Percentiles rank a stretch among this genome's conserved stretches.
Evolutionary conservation across 2,797 vertebrate species (phyloP).

Genomic region (Choloepus didactylus): DNA sequence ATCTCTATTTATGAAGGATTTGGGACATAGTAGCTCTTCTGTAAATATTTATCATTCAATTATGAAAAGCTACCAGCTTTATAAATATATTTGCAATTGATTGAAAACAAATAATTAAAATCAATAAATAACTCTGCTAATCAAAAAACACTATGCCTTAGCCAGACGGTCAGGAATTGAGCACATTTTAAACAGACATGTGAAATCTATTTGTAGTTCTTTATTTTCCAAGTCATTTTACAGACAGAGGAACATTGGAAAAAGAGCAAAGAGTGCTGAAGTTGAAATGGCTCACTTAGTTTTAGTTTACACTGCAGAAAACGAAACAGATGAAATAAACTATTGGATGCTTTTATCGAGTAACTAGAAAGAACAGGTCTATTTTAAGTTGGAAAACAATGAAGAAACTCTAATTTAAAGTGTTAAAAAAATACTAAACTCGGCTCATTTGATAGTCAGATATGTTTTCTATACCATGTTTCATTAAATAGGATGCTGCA

Average conservation of each 20-base stretch:
- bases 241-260: neutral
- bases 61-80: constrained; percentile 6
- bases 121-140: constrained; percentile 13
- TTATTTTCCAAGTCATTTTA: constrained; percentile 52
- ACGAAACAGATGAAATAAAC: constrained; percentile 26
- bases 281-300: constrained; percentile 41
- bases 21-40: neutral
- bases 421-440: neutral
- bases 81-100: neutral
- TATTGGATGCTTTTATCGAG: constrained; percentile 2
- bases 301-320: constrained; percentile 52
- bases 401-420: neutral
- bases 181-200: constrained; percentile 44
- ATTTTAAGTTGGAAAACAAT: neutral
- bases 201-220: constrained; percentile 49
- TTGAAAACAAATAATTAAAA: neutral
- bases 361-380: neutral
- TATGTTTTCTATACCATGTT: neutral
- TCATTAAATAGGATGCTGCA: neutral
- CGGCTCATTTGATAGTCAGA: neutral
- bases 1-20: neutral
- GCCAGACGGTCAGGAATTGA: constrained; percentile 47
- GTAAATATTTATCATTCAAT: constrained; percentile 21
- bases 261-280: neutral
- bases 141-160: constrained; percentile 8